Evolutionary conservation across 1,140 invertebrate genomes (phyloP), one percentile per base, ranked within the genome.

Genomic region (Matsumurasca onukii): DNA sequence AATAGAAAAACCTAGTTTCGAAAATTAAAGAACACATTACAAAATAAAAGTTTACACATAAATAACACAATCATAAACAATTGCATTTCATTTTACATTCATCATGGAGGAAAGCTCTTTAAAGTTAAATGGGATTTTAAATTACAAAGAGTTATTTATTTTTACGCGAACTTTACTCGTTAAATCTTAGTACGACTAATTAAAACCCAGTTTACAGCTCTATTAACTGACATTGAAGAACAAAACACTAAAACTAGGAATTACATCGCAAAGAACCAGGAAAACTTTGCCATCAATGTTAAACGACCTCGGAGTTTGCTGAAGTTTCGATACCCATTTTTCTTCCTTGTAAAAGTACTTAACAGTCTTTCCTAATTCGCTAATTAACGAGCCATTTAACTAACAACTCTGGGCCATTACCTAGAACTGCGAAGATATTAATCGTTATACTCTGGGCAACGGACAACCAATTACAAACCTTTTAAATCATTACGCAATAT

Each of bases 251-350:
- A 51, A 51, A 51, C 5, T 12, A 51, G 24, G 5, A 20, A 51
- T 51, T 51, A 22, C 17, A 20, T 51, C n/a, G 49, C 5, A n/a
- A 5, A 5, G n/a, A 51, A 51, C 49, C 49, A 5, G 5, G 49
- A 20, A 51, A 51, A 51, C 49, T 51, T 51, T 51, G 49, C 49
- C 49, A 59, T 27, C 25, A 59, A 27, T 9, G 22, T 59, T 59
- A n/a, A n/a, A n/a, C n/a, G n/a, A n/a, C n/a, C n/a, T n/a, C n/a
- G n/a, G 55, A 9, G 22, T 59, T 59, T 12, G 25, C 24, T 12
- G n/a, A 59, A 59, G 24, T 59, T 59, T 59, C 55, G 13, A 59
- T 27, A 59, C 24, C 25, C 24, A 59, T 59, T 27, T 27, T 27
- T 59, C 55, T 59, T 29, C 55, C 55, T 29, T 59, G 13, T 27